These are phyloP conservation scores for Arbacia lixula DNA, from an alignment of 53 echinoderm and acorn worm genomes.

Conservation along the genomic window DNA sequence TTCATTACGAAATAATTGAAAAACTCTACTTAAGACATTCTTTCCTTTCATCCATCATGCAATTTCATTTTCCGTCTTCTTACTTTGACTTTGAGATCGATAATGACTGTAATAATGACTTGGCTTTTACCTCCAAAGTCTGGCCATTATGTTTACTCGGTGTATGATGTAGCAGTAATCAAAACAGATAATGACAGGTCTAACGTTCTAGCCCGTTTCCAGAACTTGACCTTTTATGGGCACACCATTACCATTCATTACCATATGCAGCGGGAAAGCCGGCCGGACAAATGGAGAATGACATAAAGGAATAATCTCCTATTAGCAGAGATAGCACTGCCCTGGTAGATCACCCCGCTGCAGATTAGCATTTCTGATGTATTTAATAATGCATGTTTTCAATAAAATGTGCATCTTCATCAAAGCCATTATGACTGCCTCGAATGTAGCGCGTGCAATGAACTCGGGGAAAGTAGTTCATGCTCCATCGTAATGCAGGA, in stretches of 20 bases:
- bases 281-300: constrained; percentile 46
- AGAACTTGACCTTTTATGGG: constrained; percentile 47
- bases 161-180: constrained; percentile 38
- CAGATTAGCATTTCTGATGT: constrained; percentile 54
- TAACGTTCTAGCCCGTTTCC: constrained; percentile 8
- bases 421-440: neutral
- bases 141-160: constrained; percentile 14
- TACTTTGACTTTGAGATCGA: too few species aligned
- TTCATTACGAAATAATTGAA: constrained; percentile 52
- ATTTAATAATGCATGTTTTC: constrained; percentile 54
- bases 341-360: constrained; percentile 41
- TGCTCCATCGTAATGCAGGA: constrained; percentile 4
- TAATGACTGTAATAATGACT: constrained; percentile 47
- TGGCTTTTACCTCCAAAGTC: constrained; percentile 42
- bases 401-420: constrained; percentile 55
- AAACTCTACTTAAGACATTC: constrained; percentile 34
- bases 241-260: constrained; percentile 49
- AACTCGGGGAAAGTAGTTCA: constrained; percentile 22
- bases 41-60: constrained; percentile 36
- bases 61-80: too few species aligned
- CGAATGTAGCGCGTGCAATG: constrained; percentile 27
- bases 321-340: constrained; percentile 51
- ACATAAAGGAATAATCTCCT: constrained; percentile 59
- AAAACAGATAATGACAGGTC: constrained; percentile 51
- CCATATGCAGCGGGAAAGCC: constrained; percentile 6